phyloP scores from a whole-genome alignment of 2,113 vertebrate genomes.

The Takifugu flavidus region DNA sequence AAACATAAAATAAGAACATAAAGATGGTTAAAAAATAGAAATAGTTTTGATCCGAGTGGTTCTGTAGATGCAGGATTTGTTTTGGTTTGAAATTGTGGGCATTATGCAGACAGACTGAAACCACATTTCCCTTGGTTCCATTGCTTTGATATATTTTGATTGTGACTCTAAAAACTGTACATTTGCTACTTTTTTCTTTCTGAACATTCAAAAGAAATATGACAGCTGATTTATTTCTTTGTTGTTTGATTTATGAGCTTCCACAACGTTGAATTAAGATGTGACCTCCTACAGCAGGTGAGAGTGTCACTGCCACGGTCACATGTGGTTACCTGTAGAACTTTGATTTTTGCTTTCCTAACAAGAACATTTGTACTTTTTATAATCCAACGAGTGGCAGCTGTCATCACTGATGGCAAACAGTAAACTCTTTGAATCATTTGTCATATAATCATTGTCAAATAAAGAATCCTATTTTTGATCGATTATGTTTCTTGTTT shows the following conservation, averaged over 20 bases:
- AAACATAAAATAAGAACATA: no score
- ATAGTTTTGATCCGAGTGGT: no score
- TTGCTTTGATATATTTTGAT: no score
- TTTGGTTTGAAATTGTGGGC: no score
- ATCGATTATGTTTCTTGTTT: not conserved
- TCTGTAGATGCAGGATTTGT: no score
- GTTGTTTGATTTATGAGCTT: slow-evolving; percentile 11
- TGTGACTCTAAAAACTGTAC: not conserved
- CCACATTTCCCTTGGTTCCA: no score
- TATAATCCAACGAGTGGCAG: slow-evolving; percentile 60
- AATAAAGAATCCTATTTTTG: not conserved
- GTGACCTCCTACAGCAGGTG: not conserved
- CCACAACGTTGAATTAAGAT: slow-evolving; percentile 29
- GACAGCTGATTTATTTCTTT: not conserved
- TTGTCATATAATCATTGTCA: not conserved
- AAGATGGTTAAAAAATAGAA: no score
- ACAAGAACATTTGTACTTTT: slow-evolving; percentile 54
- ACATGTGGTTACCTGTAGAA: slow-evolving; percentile 15
- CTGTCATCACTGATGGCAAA: slow-evolving; percentile 57
- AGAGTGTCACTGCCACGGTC: slow-evolving; percentile 13
- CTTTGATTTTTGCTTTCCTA: slow-evolving; percentile 53
- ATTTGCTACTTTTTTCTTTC: slow-evolving; percentile 3
- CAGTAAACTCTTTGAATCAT: slow-evolving; percentile 35
- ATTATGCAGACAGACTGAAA: no score
- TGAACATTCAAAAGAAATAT: slow-evolving; percentile 26